phyloP scores from a whole-genome alignment of 2,888 invertebrate genomes.

The Philhelius pedissequus region DNA sequence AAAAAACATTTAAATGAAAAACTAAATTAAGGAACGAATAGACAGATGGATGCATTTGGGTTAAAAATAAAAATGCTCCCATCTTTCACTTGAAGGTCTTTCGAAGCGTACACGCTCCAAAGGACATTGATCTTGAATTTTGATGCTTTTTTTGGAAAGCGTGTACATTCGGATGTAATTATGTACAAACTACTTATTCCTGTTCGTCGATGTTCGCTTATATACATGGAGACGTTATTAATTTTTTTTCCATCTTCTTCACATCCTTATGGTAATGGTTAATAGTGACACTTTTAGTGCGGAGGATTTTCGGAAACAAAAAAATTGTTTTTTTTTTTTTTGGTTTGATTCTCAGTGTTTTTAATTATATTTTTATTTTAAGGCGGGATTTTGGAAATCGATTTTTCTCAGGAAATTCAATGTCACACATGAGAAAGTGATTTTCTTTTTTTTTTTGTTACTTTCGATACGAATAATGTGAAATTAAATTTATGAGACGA shows the following conservation, averaged over 20 bases:
- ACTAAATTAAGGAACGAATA: slow-evolving; percentile 62
- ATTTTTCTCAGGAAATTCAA: slow-evolving; percentile 66
- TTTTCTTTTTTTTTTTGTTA: background rate
- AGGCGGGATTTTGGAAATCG: slow-evolving; percentile 52
- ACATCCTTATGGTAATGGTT: slow-evolving; percentile 64
- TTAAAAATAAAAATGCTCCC: slow-evolving; percentile 63
- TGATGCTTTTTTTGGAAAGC: slow-evolving; percentile 15
- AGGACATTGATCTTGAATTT: slow-evolving; percentile 63
- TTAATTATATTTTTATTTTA: slow-evolving; percentile 41
- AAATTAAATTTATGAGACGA: slow-evolving; percentile 52
- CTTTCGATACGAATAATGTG: slow-evolving; percentile 3
- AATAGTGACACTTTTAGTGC: slow-evolving; percentile 68
- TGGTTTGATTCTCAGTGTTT: background rate
- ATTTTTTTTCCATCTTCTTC: slow-evolving; percentile 25
- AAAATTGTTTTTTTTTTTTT: slow-evolving; percentile 18
- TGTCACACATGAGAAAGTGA: slow-evolving; percentile 35
- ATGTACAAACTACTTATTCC: slow-evolving; percentile 61
- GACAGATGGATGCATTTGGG: slow-evolving; percentile 69
- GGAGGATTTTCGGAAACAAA: slow-evolving; percentile 42
- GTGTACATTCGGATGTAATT: slow-evolving; percentile 76
- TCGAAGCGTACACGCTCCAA: slow-evolving; percentile 61
- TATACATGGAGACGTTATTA: background rate
- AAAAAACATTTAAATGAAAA: slow-evolving; percentile 20
- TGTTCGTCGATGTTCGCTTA: background rate
- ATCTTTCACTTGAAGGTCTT: slow-evolving; percentile 63